These are phyloP conservation scores for Caenorhabditis panamensis DNA, from an alignment of 2,888 invertebrate species.

Conservation along the genomic window DNA sequence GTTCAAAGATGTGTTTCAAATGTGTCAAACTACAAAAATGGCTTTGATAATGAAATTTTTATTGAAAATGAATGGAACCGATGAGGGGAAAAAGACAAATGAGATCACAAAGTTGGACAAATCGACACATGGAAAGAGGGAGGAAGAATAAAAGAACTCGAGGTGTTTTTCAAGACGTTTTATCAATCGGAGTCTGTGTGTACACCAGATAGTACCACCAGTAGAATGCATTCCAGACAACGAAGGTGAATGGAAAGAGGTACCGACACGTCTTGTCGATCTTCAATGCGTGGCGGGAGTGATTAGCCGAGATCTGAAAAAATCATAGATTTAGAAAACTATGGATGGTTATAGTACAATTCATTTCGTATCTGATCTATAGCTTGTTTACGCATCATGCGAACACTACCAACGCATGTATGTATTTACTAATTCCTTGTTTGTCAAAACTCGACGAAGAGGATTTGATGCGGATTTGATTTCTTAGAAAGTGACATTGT, in stretches of 20 bases:
- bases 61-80: not conserved
- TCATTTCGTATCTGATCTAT: not conserved
- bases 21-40: constrained; percentile 10
- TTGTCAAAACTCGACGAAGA: not conserved
- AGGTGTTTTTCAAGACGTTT: constrained; percentile 9
- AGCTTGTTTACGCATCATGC: no score
- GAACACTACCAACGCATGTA: not conserved
- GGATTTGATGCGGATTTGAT: constrained; percentile 40
- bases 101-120: constrained; percentile 46
- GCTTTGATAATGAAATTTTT: not conserved
- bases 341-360: no score
- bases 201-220: constrained; percentile 73
- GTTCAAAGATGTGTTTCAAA: no score
- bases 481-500: constrained; percentile 38
- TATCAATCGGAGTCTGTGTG: constrained; percentile 50
- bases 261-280: constrained; percentile 75
- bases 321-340: no score
- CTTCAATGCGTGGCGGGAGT: constrained; percentile 71
- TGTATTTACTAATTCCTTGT: constrained; percentile 5
- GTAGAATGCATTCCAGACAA: constrained; percentile 73
- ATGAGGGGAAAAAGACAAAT: not conserved
- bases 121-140: constrained; percentile 15
- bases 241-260: constrained; percentile 71
- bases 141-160: not conserved
- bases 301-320: constrained; percentile 64